Evolutionary conservation across 2,113 vertebrate species (phyloP), one percentile per base, ranked within the genome.

Genomic region (Paramisgurnus dabryanus): DNA sequence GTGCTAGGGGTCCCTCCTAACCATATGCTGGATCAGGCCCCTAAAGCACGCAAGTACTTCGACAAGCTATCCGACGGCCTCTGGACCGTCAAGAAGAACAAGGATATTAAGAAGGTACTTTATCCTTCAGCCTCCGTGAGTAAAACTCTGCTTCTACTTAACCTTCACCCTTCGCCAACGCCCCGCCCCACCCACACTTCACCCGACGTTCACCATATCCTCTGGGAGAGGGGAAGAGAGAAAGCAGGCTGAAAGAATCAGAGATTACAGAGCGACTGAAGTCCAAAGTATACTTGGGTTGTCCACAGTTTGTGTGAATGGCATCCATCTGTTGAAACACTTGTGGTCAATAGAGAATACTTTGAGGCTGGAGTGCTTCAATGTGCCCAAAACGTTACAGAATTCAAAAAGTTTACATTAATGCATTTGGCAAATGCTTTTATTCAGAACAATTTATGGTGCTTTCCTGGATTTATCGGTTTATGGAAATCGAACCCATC

Each of bases 21-120:
- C 82, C 95, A 96, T 93, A 97, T 97, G 96, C 84, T 97, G 87
- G 96, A 97, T 69, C 94, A 96, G 90, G 96, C 96, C 50, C 96
- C 96, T 83, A 97, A 97, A 91, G 95, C 96, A 85, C 93, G 96
- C 66, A 98, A 98, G 87, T 98, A 97, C 88, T 98, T 98, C 86
- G 96, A 98, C 88, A 95, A 96, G 86, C 91, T 97, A 75, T 95
- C 96, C 61, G 96, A 97, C 70, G 96, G 96, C 82, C 93, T 95
- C 79, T 98, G 96, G 96, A 95, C 95, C 69, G 93, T 98, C 87
- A 96, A 95, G 91, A 95, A 95, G 92, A 96, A 95, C 93, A 98
- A 97, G 91, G 96, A 97, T 89, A 93, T 94, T 86, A 97, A 96
- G 91, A 97, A 96, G 96, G 96, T 98, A 92, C 85, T 75, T 79